Percentiles rank a stretch among this genome's conserved stretches.
phyloP scores from a whole-genome alignment of 2,113 vertebrate species.

The Ranitomeya variabilis region DNA sequence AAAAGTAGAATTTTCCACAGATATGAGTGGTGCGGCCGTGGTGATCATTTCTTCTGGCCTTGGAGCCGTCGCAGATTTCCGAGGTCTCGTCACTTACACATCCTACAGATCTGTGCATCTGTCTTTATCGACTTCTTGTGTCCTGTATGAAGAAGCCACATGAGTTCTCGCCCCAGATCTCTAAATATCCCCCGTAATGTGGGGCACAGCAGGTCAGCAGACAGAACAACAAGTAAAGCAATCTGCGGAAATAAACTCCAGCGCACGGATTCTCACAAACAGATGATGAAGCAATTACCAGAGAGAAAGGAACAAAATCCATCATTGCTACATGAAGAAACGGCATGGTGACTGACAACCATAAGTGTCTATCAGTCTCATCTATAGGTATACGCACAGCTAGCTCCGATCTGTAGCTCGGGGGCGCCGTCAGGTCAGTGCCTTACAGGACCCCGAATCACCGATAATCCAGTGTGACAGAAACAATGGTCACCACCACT shows the following conservation, averaged over 20 bases:
- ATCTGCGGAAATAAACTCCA: slow-evolving; percentile 7
- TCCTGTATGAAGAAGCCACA: too few relatives aligned
- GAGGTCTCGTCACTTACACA: too few relatives aligned
- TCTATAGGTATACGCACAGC: background rate
- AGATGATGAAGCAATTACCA: background rate
- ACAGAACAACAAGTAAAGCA: background rate
- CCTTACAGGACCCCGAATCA: background rate
- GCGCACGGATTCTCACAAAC: background rate
- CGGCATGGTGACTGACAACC: background rate
- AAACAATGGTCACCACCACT: too few relatives aligned
- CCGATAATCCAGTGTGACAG: background rate
- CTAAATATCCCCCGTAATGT: background rate
- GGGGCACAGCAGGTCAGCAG: background rate
- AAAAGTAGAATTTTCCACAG: background rate
- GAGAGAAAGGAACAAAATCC: background rate
- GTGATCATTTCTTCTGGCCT: too few relatives aligned
- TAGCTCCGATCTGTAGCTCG: background rate
- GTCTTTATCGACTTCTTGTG: too few relatives aligned
- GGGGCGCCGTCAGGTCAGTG: background rate
- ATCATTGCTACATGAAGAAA: background rate
- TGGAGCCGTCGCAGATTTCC: too few relatives aligned
- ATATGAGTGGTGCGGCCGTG: too few relatives aligned
- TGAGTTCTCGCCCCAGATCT: background rate
- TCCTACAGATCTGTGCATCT: too few relatives aligned
- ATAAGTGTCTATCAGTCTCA: background rate